These are phyloP conservation scores for Pristionchus exspectatus DNA, from an alignment of 2,888 invertebrate species.

Conservation along the genomic window DNA sequence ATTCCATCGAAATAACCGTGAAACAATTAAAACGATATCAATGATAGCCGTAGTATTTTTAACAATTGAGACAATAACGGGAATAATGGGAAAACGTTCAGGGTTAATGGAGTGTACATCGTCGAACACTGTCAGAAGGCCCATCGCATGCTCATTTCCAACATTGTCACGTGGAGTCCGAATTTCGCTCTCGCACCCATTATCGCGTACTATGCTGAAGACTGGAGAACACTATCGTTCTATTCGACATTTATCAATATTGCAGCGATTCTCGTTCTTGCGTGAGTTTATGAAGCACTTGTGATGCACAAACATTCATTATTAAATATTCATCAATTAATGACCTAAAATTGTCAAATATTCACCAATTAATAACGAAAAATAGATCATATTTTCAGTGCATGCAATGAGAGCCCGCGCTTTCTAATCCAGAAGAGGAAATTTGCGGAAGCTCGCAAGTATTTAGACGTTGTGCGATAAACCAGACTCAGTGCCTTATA, in stretches of 20 bases:
- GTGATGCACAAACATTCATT: background rate
- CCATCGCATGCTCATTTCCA: conserved; percentile 71
- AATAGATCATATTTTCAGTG: background rate
- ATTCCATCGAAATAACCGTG: no score
- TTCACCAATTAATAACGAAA: no score
- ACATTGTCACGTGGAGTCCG: conserved; percentile 70
- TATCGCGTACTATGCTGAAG: conserved; percentile 61
- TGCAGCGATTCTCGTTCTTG: background rate
- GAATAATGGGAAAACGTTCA: background rate
- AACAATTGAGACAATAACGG: no score
- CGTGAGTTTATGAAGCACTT: background rate
- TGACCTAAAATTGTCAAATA: no score
- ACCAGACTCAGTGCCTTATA: no score
- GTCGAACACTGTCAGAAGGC: conserved; percentile 74
- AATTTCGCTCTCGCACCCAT: conserved; percentile 69
- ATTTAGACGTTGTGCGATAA: background rate
- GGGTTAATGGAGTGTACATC: conserved; percentile 67
- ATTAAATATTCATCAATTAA: no score
- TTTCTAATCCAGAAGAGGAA: conserved; percentile 69
- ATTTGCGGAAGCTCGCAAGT: conserved; percentile 66
- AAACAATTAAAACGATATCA: no score
- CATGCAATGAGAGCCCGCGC: conserved; percentile 62
- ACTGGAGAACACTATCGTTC: conserved; percentile 46
- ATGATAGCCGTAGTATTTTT: no score
- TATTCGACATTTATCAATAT: conserved; percentile 29